Evolutionary conservation across 1,140 invertebrate genomes (phyloP), one percentile per base, ranked within the genome.

Genomic region (Harpegnathos saltator): DNA sequence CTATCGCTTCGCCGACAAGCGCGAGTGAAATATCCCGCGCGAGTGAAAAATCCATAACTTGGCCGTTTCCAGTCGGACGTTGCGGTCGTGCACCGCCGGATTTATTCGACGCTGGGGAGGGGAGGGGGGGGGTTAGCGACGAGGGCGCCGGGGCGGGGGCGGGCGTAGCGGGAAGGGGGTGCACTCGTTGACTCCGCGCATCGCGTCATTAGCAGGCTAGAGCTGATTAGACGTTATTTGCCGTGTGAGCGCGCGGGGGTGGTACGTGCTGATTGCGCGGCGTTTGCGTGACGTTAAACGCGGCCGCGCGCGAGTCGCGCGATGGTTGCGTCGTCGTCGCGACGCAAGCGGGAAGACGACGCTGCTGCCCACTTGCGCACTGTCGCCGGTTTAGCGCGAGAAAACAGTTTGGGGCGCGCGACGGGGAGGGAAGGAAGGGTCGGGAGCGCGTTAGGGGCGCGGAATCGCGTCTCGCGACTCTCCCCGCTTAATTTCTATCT

Each of bases 401-500:
- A 50, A 61, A 19, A 29, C n/a, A 14, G 50, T 29, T 17, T 15
- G 17, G 15, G 38, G 44, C 38, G n/a, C 44, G 52, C 3, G 52
- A 15, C 0, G 15, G n/a, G 7, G 54, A 7, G 54, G 22, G 15
- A 17, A 26, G 48, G 15, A 17, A 12, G 44, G 7, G 17, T n/a
- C 17, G 38, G 4, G 9, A 12, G n/a, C 33, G n/a, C n/a, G n/a
- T n/a, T n/a, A 44, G 38, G 38, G n/a, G n/a, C n/a, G 38, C 38
- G 38, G 38, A 44, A 9, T 58, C 54, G 58, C 29, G n/a, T n/a
- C n/a, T 29, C 11, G 26, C 22, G 58, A n/a, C n/a, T n/a, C n/a
- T n/a, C n/a, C 38, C 5, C 71, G 72, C 86, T 88, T 85, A 78
- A 88, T 88, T 88, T 82, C 65, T 38, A 68, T 56, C 50, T 80